Evolutionary conservation across 2,113 vertebrate genomes (phyloP), one percentile per base, ranked within the genome.

Genomic region (Lepus europaeus): DNA sequence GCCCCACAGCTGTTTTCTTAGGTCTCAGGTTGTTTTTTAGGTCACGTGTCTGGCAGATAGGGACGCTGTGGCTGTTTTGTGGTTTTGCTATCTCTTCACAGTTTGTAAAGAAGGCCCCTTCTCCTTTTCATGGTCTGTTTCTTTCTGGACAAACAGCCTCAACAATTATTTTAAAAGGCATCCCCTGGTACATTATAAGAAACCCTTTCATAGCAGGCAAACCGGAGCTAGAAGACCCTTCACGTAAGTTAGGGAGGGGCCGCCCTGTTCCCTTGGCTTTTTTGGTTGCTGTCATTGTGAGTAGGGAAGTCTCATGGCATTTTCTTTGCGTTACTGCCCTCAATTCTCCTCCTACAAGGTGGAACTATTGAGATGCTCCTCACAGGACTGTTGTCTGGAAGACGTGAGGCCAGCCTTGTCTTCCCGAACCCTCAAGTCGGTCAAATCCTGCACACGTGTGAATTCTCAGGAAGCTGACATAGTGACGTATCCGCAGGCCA

Each of bases 21-120:
- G 74, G 78, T 69, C 73, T 92, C 63, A 13, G 6, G 11, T 81
- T 78, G 83, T 61, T 79, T 89, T 96, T 77, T 49, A 87, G 96
- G 64, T 96, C 36, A 2, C 4, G 9, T 66, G n/a, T 80, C 36
- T 33, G 31, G 93, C n/a, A 5, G 56, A 59, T 25, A 69, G 88
- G 59, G 61, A 23, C 78, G 59, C 25, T 89, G 93, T 74, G 89
- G 82, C 72, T 69, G 66, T 51, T 90, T 87, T 70, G 86, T 91
- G 91, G 79, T 76, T 96, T 97, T 88, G 70, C 56, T 93, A 36
- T 95, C 68, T 96, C 64, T 87, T 95, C 56, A 11, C 51, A 82
- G 87, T 90, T 92, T 81, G 45, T 83, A n/a, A 59, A n/a, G 39
- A 22, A 87, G 61, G n/a, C 8, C 23, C 74, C 36, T 70, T 85